These are phyloP conservation scores for Camponotus vicinus DNA, from an alignment of 1,140 invertebrate genomes.

Conservation along the genomic window DNA sequence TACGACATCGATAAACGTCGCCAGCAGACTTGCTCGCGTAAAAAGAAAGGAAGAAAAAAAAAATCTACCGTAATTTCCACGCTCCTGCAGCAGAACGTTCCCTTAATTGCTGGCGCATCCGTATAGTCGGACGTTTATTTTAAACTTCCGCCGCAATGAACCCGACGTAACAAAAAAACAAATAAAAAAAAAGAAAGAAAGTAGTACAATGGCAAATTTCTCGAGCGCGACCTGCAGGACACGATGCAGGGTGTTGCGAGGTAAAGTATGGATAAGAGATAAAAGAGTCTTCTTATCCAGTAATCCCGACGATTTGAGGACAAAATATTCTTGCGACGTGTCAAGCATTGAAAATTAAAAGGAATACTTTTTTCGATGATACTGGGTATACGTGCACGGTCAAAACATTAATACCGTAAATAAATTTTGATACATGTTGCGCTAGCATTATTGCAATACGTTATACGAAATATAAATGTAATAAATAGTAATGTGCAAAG, in stretches of 20 bases:
- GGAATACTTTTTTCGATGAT: not conserved
- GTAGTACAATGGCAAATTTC: slow-evolving; percentile 28
- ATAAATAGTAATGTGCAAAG: not conserved
- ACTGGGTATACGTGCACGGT: not conserved
- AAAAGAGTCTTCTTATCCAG: slow-evolving; percentile 4
- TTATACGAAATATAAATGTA: not conserved
- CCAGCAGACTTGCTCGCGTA: slow-evolving; percentile 22
- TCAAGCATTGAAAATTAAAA: slow-evolving; percentile 20
- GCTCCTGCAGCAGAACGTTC: slow-evolving; percentile 47
- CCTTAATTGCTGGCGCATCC: slow-evolving; percentile 50
- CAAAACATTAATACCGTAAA: not conserved
- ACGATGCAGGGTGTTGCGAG: slow-evolving; percentile 4
- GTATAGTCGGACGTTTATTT: slow-evolving; percentile 51
- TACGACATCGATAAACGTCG: slow-evolving; percentile 52
- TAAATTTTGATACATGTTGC: not conserved
- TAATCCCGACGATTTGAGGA: slow-evolving; percentile 27
- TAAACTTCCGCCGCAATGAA: slow-evolving; percentile 60
- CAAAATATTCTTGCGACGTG: slow-evolving; percentile 7
- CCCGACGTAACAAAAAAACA: not conserved
- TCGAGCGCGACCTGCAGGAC: slow-evolving; percentile 15
- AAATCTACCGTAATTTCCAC: slow-evolving; percentile 44
- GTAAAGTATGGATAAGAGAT: slow-evolving; percentile 4
- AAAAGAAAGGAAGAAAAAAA: slow-evolving; percentile 17
- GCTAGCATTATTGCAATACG: not conserved
- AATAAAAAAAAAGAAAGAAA: not conserved